These are phyloP conservation scores for Chesias legatella DNA, from an alignment of 2,888 invertebrate genomes.

Conservation along the genomic window DNA sequence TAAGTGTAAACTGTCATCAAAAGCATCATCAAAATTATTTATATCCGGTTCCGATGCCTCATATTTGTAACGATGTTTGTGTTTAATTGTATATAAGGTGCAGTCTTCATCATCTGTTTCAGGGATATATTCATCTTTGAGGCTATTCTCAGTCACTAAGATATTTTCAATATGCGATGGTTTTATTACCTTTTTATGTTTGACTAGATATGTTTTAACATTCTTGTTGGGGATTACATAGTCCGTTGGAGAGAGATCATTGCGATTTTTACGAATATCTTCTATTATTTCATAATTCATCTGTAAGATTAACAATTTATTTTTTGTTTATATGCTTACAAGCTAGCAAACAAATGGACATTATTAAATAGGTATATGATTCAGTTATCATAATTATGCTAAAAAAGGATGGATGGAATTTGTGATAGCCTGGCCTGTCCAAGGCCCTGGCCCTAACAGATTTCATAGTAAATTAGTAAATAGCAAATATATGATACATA, in stretches of 20 bases:
- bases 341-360: too few species aligned
- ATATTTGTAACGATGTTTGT: neutral
- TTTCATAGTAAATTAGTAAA: too few species aligned
- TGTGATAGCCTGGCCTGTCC: too few species aligned
- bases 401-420: too few species aligned
- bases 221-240: slow-evolving; percentile 30
- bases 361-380: too few species aligned
- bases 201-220: slow-evolving; percentile 36
- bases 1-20: slow-evolving; percentile 1
- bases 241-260: slow-evolving; percentile 42
- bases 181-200: slow-evolving; percentile 15
- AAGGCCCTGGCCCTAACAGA: too few species aligned
- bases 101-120: slow-evolving; percentile 23
- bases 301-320: slow-evolving; percentile 26
- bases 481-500: too few species aligned
- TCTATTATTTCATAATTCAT: slow-evolving; percentile 51
- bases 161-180: slow-evolving; percentile 24
- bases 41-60: neutral
- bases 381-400: too few species aligned
- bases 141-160: neutral
- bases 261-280: slow-evolving; percentile 41
- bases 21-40: slow-evolving; percentile 7
- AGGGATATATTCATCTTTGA: slow-evolving; percentile 14
- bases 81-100: slow-evolving; percentile 8
- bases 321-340: too few species aligned